phyloP scores from a whole-genome alignment of 2,797 vertebrate genomes.

The Alauda arvensis region DNA sequence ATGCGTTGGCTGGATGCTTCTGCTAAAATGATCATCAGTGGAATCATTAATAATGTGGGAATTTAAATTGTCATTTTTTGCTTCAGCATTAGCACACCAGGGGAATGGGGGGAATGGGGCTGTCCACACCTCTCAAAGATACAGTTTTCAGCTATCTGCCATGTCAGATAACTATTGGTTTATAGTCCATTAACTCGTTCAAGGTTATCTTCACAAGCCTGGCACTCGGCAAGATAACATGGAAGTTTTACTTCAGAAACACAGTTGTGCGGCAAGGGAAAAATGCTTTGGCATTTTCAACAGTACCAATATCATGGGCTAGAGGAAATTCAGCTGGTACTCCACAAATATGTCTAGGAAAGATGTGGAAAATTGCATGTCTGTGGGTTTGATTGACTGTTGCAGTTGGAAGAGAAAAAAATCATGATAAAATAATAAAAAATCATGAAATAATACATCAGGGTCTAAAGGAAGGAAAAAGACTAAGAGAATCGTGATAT shows the following conservation, averaged over 20 bases:
- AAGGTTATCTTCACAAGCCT: slow-evolving; percentile 25
- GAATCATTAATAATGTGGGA: slow-evolving; percentile 52
- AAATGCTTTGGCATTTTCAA: not conserved
- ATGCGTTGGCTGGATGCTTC: slow-evolving; percentile 46
- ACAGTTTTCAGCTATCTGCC: not conserved
- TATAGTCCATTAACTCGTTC: not conserved
- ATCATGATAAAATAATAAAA: not conserved
- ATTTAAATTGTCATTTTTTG: slow-evolving; percentile 52
- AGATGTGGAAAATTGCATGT: not conserved
- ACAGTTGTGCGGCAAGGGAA: not conserved
- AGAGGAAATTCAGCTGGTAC: not conserved
- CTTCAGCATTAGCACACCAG: not conserved
- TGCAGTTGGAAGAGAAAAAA: not conserved
- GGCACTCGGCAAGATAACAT: not conserved
- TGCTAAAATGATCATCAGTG: slow-evolving; percentile 56
- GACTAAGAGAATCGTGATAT: not conserved
- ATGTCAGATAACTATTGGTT: slow-evolving; percentile 14
- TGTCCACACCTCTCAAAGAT: not conserved
- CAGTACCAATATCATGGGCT: not conserved
- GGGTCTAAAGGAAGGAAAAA: slow-evolving; percentile 14
- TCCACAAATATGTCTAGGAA: not conserved
- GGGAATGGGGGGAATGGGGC: not conserved
- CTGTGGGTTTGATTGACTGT: not conserved
- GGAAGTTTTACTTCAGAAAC: slow-evolving; percentile 22
- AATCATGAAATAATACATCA: not conserved